Evolutionary conservation across 2,113 vertebrate species (phyloP).

Genomic region (Myotis yumanensis): DNA sequence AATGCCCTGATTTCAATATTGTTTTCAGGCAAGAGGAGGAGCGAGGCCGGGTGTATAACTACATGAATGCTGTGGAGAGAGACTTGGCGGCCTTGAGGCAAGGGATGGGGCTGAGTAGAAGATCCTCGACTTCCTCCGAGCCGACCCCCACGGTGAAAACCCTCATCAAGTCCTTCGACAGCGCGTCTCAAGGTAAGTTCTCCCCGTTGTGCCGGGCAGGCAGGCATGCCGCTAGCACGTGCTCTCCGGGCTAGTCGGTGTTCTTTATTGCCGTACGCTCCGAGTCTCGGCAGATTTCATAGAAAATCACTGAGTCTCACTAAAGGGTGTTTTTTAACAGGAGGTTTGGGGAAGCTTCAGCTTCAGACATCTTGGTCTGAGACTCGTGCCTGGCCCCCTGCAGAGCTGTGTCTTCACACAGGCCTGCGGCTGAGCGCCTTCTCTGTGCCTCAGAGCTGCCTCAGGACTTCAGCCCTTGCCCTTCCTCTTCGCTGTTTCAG

Average conservation of each 20-base stretch:
- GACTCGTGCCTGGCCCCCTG: no score
- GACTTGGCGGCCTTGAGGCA: constrained; percentile 95
- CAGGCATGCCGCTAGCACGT: accelerated
- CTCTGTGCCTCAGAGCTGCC: neutral
- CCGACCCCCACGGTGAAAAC: constrained; percentile 97
- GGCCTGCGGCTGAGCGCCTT: neutral
- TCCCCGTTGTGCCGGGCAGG: neutral
- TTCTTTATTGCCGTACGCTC: neutral
- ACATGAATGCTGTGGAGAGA: constrained; percentile 97
- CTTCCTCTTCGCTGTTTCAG: neutral
- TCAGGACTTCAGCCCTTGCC: neutral
- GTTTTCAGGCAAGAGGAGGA: constrained; percentile 94
- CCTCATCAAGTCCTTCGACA: constrained; percentile 98
- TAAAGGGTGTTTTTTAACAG: neutral
- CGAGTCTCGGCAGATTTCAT: neutral
- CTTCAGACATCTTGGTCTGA: neutral
- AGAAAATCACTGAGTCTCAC: neutral
- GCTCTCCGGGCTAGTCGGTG: neutral
- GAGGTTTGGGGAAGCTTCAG: neutral
- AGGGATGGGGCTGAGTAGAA: constrained; percentile 94
- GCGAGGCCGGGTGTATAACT: constrained; percentile 96
- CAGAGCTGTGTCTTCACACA: neutral
- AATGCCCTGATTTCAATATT: neutral
- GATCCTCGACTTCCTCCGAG: constrained; percentile 95
- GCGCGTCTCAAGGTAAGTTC: constrained; percentile 92